phyloP scores from a whole-genome alignment of 1,140 invertebrate genomes.

The Dinoponera quadriceps region DNA sequence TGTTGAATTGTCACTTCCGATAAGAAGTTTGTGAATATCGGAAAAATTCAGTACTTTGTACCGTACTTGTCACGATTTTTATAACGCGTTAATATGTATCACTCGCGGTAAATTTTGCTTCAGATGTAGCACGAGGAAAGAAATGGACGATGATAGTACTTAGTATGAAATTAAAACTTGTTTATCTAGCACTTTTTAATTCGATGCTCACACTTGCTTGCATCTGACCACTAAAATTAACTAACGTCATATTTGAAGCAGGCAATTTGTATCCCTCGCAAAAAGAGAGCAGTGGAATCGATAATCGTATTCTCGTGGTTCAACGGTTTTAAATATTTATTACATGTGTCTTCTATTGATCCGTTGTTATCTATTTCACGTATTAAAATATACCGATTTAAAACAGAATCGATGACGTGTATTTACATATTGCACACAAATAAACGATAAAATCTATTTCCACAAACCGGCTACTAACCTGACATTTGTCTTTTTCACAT shows the following conservation, averaged over 20 bases:
- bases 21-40: neutral
- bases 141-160: neutral
- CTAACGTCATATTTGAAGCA: neutral
- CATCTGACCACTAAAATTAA: conserved; percentile 21
- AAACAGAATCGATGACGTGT: neutral
- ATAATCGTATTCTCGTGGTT: neutral
- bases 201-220: neutral
- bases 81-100: neutral
- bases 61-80: neutral
- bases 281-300: neutral
- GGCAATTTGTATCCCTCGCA: neutral
- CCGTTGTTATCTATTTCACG: conserved; percentile 2
- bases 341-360: neutral
- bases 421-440: conserved; percentile 6
- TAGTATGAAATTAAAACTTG: neutral
- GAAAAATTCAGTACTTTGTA: neutral
- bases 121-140: neutral
- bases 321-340: neutral
- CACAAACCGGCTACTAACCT: neutral
- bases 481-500: neutral
- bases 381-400: neutral
- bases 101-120: neutral
- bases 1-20: neutral
- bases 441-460: conserved; percentile 5
- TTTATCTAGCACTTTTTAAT: neutral